Base-by-base conservation (phyloP, 2,888 invertebrate species). In the Euphydryas editha region DNA sequence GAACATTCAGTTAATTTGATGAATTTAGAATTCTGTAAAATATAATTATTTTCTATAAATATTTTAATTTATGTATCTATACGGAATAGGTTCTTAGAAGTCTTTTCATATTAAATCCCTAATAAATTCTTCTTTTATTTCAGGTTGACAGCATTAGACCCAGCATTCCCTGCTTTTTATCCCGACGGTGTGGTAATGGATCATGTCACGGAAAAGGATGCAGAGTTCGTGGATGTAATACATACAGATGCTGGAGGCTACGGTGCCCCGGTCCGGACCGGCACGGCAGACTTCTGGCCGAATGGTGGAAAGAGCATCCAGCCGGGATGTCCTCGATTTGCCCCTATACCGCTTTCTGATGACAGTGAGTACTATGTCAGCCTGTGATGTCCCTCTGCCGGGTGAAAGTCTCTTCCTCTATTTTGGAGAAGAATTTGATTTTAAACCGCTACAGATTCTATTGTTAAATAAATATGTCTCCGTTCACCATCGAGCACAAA, bases 171-270 rank as follows among this genome's bases (percentile, higher is more conserved):
- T 39, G 87, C 90, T 8, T 94, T 94, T 77, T 94, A 94, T 74
- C 92, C 92, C 1, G 91, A 90, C 46, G 90, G 90, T 1, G 83
- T 92, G 56, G 78, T 92, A 64, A 86, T 90, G 87, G 90, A 90
- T 15, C 94, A 94, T 72, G 80, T 94, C 13, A 87, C 75, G 46
- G 87, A 88, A 2, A 84, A 83, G 1, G 94, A 94, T 77, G 94
- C 94, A 0, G 92, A 93, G 58, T 94, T 94, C 54, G 94, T 94
- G 1, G 94, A 96, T 80, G 93, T 96, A 6, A 95, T 96, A 66
- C 96, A 96, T 77, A 95, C 96, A 0, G 95, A 95, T 73, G 94
- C 94, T 0, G 94, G 94, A 36, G 86, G 92, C 0, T 94, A 94
- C 67, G 95, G 94, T 0, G 94, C 94, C 0, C 94, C 94, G 0